Evolutionary conservation across 2,797 vertebrate species (phyloP).

Genomic region (Rhynchotus rufescens): DNA sequence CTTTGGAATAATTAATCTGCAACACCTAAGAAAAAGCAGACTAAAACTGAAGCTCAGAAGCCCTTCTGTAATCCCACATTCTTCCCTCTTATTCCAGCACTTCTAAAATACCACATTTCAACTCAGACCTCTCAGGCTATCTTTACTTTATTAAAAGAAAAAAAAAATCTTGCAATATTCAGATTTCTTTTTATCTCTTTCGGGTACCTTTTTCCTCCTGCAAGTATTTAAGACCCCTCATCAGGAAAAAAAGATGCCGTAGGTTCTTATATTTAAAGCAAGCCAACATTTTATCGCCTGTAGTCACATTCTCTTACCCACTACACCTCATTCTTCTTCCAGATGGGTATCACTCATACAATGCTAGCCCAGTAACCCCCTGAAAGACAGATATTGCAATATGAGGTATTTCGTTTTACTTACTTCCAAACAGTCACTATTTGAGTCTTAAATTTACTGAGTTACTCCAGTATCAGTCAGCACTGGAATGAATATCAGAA

Average conservation of each 20-base stretch:
- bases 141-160: not conserved
- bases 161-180: not conserved
- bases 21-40: conserved; percentile 38
- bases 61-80: conserved; percentile 42
- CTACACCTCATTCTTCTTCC: not conserved
- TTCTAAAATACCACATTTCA: conserved; percentile 45
- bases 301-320: not conserved
- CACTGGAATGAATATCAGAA: not conserved
- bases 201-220: not conserved
- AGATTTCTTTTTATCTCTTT: not conserved
- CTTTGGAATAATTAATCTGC: conserved; percentile 8
- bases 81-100: conserved; percentile 11
- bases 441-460: not conserved
- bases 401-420: not conserved
- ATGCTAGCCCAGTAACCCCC: not conserved
- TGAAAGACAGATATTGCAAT: not conserved
- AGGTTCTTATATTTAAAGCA: not conserved
- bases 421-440: not conserved
- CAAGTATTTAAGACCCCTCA: not conserved
- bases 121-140: conserved; percentile 2
- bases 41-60: conserved; percentile 40
- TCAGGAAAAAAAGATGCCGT: not conserved
- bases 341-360: not conserved
- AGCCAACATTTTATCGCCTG: not conserved
- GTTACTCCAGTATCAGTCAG: not conserved